Evolutionary conservation across 2,797 vertebrate species (phyloP).

Genomic region (Acanthurus leucopareius): DNA sequence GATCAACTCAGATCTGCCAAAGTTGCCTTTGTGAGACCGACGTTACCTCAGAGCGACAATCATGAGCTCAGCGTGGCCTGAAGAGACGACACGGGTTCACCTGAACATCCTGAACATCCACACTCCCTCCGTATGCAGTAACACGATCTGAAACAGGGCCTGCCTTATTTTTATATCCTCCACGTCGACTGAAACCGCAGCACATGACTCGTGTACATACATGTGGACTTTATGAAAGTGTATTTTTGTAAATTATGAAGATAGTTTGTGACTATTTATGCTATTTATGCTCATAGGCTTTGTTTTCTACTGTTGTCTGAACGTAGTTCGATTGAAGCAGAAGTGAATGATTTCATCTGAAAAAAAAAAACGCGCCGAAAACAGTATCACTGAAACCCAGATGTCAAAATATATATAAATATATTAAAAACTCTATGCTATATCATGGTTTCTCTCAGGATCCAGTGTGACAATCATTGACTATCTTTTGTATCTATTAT

Average conservation of each 20-base stretch:
- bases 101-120: neutral
- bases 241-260: slow-evolving; percentile 90
- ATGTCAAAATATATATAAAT: slow-evolving; percentile 37
- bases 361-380: slow-evolving; percentile 43
- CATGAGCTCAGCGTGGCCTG: slow-evolving; percentile 22
- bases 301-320: slow-evolving; percentile 65
- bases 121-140: slow-evolving; percentile 52
- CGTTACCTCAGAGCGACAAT: slow-evolving; percentile 70
- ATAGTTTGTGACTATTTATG: slow-evolving; percentile 93
- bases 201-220: slow-evolving; percentile 80
- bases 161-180: slow-evolving; percentile 52
- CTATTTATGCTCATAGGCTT: slow-evolving; percentile 81
- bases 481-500: slow-evolving; percentile 64
- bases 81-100: neutral
- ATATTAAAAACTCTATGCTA: slow-evolving; percentile 43
- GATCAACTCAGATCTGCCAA: slow-evolving; percentile 62
- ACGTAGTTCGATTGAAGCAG: slow-evolving; percentile 66
- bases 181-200: slow-evolving; percentile 68
- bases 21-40: slow-evolving; percentile 72
- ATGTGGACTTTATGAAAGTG: slow-evolving; percentile 74
- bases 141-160: slow-evolving; percentile 15
- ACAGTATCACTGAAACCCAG: slow-evolving; percentile 61
- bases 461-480: slow-evolving; percentile 70
- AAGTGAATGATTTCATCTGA: slow-evolving; percentile 55
- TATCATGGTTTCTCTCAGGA: slow-evolving; percentile 72